Base-by-base conservation (phyloP, 2,888 invertebrate species). In the Scaptomyza caliginosa region DNA sequence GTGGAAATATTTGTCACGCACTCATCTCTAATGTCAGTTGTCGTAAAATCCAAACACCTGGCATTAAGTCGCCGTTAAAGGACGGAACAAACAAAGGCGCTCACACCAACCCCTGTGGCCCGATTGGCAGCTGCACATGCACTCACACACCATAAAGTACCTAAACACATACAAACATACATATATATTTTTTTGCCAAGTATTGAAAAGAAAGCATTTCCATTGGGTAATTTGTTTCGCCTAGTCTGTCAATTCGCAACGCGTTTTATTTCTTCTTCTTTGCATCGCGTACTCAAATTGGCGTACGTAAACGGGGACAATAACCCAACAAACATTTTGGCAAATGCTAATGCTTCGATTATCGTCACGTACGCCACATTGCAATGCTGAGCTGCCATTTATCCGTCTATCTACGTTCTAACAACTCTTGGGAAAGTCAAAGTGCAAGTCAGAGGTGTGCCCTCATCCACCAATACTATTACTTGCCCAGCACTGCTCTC, bases 271-370 rank as follows among this genome's bases (percentile, higher is more conserved):
- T 74, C 77, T 74, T 70, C 56, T 57, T 71, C 79, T 82, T 85
- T 74, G 56, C 62, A 55, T 64, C 46, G 67, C 60, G 63, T 69
- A 78, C 74, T 80, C 70, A 82, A 81, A 82, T 81, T 85, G 76
- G 74, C 82, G 72, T 70, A 68, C 72, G 77, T 55, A 68, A 77
- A 66, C 54, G 77, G 65, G 80, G 80, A 74, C 80, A 77, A 68
- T 72, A 75, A 80, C 80, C 82, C 80, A 85, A 36, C 73, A 67
- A 78, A 78, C 82, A 82, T 75, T 78, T 85, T 67, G 43, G 28
- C 17, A 45, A 45, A 28, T 45, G 59, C 60, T 65, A 63, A 69
- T 73, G 55, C 36, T 71, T 55, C 45, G 36, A 57, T 58, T 32
- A n/a, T 39, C 63, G 76, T 73, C 80, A 81, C 80, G 80, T 81